phyloP scores from a whole-genome alignment of 2,797 vertebrate genomes.

The Ctenopoma kingsleyae region DNA sequence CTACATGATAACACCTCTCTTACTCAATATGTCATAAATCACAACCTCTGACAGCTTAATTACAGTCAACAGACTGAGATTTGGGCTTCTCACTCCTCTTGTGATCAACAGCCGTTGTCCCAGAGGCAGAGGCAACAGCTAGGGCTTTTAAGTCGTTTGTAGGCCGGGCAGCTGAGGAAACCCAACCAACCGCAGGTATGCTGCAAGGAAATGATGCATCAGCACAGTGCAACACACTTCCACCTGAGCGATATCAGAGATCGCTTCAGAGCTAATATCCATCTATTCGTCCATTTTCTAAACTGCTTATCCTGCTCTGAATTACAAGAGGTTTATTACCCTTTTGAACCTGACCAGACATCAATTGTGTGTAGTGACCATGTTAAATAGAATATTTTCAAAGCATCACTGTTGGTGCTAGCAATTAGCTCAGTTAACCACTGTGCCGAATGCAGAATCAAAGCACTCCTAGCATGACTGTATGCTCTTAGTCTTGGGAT shows the following conservation, averaged over 20 bases:
- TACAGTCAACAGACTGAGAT: constrained; percentile 84
- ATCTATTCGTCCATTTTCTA: constrained; percentile 2
- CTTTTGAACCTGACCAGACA: no score
- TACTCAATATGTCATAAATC: constrained; percentile 86
- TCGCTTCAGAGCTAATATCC: constrained; percentile 15
- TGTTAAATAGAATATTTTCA: no score
- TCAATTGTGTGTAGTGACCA: no score
- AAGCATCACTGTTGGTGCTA: background rate
- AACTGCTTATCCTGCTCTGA: background rate
- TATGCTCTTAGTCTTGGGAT: background rate
- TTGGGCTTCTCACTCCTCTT: constrained; percentile 67
- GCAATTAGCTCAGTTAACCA: background rate
- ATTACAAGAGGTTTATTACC: background rate
- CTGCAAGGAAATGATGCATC: constrained; percentile 70
- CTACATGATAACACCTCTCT: constrained; percentile 77
- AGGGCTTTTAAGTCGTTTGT: constrained; percentile 70
- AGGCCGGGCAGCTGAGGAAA: constrained; percentile 67
- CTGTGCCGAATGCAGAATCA: background rate
- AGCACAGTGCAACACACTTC: constrained; percentile 38
- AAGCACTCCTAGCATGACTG: background rate
- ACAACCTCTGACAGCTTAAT: constrained; percentile 83
- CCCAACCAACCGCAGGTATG: constrained; percentile 77
- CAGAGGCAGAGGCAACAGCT: constrained; percentile 69
- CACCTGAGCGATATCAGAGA: constrained; percentile 15
- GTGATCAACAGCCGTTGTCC: constrained; percentile 78